Percentiles rank a stretch among this genome's conserved stretches.
Conservation (phyloP, 2,888 invertebrate species). For the Deilephila elpenor region DNA sequence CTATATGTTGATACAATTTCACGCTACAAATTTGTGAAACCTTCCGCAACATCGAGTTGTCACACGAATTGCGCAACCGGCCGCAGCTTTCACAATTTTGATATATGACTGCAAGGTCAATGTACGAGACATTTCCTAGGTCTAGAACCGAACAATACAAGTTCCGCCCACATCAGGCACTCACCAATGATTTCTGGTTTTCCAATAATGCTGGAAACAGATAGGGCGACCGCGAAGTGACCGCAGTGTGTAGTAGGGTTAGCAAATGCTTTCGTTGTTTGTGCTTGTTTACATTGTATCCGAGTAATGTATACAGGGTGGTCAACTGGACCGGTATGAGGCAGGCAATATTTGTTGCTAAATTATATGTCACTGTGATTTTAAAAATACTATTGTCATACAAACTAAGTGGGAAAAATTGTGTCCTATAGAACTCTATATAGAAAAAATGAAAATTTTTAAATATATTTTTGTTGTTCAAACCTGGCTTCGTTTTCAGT, state of each 20-base stretch:
- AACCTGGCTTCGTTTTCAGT: too few species aligned
- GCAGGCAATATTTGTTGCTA: too few species aligned
- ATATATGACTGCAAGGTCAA: slow-evolving; percentile 13
- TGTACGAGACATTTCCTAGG: slow-evolving; percentile 10
- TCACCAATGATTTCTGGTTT: slow-evolving; percentile 20
- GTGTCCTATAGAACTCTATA: too few species aligned
- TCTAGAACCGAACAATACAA: slow-evolving; percentile 15
- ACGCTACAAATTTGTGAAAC: neutral
- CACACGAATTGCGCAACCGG: neutral
- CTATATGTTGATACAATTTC: neutral
- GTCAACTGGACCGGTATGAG: too few species aligned
- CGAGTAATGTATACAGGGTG: neutral
- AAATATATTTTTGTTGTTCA: too few species aligned
- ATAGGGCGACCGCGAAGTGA: slow-evolving; percentile 7
- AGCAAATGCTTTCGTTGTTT: slow-evolving; percentile 2
- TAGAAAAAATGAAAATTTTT: too few species aligned
- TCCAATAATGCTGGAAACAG: slow-evolving; percentile 23
- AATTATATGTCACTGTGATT: too few species aligned
- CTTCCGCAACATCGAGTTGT: neutral
- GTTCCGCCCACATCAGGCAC: slow-evolving; percentile 8
- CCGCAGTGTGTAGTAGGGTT: slow-evolving; percentile 9
- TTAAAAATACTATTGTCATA: too few species aligned
- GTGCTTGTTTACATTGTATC: slow-evolving; percentile 9
- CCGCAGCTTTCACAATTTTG: slow-evolving; percentile 19
- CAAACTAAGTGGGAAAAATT: too few species aligned